phyloP scores from a whole-genome alignment of 2,888 invertebrate species.

The Microdon myrmicae region DNA sequence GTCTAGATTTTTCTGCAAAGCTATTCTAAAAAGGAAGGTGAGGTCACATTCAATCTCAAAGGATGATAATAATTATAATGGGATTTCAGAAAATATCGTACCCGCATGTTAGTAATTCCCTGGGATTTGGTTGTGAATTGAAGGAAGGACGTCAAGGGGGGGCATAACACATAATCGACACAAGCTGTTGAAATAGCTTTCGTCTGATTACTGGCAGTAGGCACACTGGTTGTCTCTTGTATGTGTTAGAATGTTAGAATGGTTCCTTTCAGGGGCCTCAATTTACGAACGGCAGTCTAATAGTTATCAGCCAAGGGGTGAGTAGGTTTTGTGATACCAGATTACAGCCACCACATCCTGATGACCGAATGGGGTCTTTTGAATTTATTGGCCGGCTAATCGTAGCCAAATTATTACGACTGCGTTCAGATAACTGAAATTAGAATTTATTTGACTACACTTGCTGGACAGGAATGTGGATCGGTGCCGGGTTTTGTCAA shows the following conservation, averaged over 20 bases:
- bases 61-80: constrained; percentile 25
- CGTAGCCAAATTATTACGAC: constrained; percentile 7
- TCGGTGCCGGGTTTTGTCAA: no score
- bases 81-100: constrained; percentile 31
- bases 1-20: no score
- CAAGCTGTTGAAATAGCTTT: constrained; percentile 12
- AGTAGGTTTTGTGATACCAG: constrained; percentile 7
- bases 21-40: no score
- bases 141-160: constrained; percentile 4
- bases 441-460: no score
- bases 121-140: no score
- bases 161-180: constrained; percentile 1
- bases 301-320: constrained; percentile 16
- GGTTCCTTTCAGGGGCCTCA: background rate
- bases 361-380: constrained; percentile 5
- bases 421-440: no score
- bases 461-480: no score
- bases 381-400: background rate
- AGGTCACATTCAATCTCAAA: constrained; percentile 24
- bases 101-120: no score
- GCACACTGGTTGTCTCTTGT: constrained; percentile 1
- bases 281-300: constrained; percentile 4
- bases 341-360: background rate
- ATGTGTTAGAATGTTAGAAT: background rate
- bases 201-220: background rate